Evolutionary conservation across 2,113 vertebrate genomes (phyloP).

Genomic region (Mastomys natalensis): DNA sequence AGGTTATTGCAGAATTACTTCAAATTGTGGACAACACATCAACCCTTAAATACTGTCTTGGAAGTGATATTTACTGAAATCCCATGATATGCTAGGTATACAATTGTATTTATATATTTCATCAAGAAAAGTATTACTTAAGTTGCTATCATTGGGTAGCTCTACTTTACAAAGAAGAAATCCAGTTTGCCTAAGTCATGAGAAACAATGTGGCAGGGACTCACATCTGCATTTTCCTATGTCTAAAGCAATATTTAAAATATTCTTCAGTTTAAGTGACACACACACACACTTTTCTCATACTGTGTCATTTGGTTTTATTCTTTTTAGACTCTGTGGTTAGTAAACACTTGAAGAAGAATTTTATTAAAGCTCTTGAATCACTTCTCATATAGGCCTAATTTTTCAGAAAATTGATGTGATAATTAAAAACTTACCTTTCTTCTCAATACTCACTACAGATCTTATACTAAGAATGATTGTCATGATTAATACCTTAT

Average conservation of each 20-base stretch:
- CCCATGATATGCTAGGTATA: neutral
- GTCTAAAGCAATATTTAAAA: neutral
- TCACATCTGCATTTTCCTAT: neutral
- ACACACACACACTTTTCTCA: neutral
- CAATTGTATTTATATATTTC: conserved; percentile 28
- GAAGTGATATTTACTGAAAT: neutral
- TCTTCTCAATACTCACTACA: neutral
- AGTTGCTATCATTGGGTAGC: neutral
- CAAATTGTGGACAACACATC: neutral
- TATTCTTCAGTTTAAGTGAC: neutral
- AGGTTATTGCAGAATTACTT: neutral
- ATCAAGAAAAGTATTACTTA: conserved; percentile 17
- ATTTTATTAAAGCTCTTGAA: neutral
- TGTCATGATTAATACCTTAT: neutral
- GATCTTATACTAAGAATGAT: conserved; percentile 12
- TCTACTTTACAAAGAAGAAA: neutral
- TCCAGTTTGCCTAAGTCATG: neutral
- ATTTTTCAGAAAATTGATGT: neutral
- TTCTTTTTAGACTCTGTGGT: neutral
- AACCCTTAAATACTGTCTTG: neutral
- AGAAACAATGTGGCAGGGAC: neutral
- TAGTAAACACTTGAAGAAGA: neutral
- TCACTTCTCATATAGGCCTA: neutral
- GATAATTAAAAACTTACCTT: neutral
- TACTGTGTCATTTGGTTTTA: neutral